Conservation (phyloP, 2,797 vertebrate species). For the Hipposideros larvatus region DNA sequence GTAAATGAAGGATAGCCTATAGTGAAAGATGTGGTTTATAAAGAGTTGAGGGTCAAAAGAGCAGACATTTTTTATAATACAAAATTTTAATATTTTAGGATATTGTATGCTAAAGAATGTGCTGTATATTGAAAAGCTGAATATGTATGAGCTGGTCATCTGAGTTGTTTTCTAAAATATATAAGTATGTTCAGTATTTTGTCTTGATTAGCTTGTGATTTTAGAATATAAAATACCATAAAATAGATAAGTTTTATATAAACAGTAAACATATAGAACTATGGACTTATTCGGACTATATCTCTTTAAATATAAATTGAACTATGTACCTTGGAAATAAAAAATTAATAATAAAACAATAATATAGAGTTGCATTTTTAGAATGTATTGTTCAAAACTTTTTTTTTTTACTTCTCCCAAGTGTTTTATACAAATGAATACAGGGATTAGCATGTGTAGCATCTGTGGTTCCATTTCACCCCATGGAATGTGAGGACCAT, state of each 20-base stretch:
- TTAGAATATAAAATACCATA: constrained; percentile 30
- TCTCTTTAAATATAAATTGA: constrained; percentile 61
- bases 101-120: not conserved
- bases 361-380: not conserved
- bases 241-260: not conserved
- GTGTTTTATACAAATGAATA: not conserved
- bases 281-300: not conserved
- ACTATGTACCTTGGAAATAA: not conserved
- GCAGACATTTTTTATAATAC: constrained; percentile 16
- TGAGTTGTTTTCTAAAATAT: not conserved
- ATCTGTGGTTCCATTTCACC: not conserved
- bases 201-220: not conserved
- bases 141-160: not conserved
- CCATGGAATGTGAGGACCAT: not conserved
- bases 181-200: constrained; percentile 18
- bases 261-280: not conserved
- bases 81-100: constrained; percentile 13
- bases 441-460: not conserved
- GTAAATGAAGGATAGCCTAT: constrained; percentile 84
- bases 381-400: not conserved
- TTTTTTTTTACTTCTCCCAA: not conserved
- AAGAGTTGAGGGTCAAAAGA: constrained; percentile 9
- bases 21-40: constrained; percentile 1
- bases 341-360: not conserved
- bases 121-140: not conserved